A percentile compares a stretch with the other conserved stretches of the same genome.
Evolutionary conservation across 92 coral and sea anemone species (phyloP).

Genomic region (Palythoa heliodiscus): DNA sequence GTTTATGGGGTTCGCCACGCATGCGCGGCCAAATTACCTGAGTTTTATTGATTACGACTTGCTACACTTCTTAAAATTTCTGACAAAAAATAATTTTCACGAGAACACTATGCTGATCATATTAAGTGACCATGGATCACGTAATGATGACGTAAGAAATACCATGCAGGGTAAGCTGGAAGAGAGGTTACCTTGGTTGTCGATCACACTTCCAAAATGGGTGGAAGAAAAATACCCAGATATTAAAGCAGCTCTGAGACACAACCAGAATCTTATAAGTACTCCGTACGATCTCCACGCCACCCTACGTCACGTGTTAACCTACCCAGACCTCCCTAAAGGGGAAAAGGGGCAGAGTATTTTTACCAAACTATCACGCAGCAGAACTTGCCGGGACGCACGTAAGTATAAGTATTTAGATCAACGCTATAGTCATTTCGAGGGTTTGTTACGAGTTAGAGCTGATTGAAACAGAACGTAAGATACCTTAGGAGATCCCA

Average conservation of each 20-base stretch:
- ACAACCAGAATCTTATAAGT: conserved; percentile 73
- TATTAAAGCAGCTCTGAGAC: conserved; percentile 63
- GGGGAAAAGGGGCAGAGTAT: conserved; percentile 77
- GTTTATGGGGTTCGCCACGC: conserved; percentile 72
- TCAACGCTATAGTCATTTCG: background rate
- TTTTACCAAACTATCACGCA: conserved; percentile 60
- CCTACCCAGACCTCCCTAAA: conserved; percentile 73
- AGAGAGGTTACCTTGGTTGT: conserved; percentile 95
- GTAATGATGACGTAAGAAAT: conserved; percentile 81
- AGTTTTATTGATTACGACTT: conserved; percentile 82
- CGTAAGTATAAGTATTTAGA: conserved; percentile 59
- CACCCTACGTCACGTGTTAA: conserved; percentile 82
- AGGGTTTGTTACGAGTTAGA: no score
- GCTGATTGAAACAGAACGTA: no score
- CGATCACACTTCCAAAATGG: conserved; percentile 86
- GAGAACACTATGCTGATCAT: conserved; percentile 75
- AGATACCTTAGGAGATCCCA: no score
- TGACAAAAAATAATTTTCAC: conserved; percentile 61
- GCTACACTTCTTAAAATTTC: conserved; percentile 57
- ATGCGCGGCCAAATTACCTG: conserved; percentile 78
- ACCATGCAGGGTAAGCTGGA: conserved; percentile 95
- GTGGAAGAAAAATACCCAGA: conserved; percentile 73
- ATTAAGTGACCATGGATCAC: conserved; percentile 91
- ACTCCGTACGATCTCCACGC: conserved; percentile 90
- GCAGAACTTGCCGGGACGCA: conserved; percentile 77